These are phyloP conservation scores for Abscondita cerata DNA, from an alignment of 2,888 invertebrate genomes.

Conservation along the genomic window DNA sequence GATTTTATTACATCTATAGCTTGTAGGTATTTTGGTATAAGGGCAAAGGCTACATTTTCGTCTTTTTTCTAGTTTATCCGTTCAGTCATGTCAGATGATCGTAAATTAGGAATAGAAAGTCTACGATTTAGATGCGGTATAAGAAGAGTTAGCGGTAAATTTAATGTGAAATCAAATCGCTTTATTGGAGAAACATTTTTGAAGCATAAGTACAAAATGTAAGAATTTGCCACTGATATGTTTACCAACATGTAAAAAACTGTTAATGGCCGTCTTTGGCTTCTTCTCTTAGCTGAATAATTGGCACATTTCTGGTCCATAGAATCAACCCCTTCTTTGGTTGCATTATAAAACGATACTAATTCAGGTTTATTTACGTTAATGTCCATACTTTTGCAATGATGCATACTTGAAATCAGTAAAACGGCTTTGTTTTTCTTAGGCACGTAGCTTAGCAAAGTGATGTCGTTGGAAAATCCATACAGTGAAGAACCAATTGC, in stretches of 20 bases:
- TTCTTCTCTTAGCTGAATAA: neutral
- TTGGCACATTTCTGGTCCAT: neutral
- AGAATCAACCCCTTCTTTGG: too few relatives aligned
- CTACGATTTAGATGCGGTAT: neutral
- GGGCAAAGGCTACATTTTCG: neutral
- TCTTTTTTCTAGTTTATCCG: neutral
- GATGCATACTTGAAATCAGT: neutral
- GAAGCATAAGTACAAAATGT: neutral
- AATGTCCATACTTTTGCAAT: neutral
- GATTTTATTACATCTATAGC: too few relatives aligned
- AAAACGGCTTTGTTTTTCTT: neutral
- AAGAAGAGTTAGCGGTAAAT: too few relatives aligned
- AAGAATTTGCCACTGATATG: neutral
- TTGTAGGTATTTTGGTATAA: neutral
- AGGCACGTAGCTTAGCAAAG: too few relatives aligned
- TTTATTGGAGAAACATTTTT: neutral
- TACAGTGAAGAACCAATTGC: constrained; percentile 32
- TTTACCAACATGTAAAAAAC: neutral
- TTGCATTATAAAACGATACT: neutral
- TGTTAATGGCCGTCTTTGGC: neutral
- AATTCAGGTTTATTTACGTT: neutral
- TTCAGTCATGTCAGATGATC: neutral
- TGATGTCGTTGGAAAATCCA: neutral
- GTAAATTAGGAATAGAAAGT: neutral
- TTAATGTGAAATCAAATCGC: too few relatives aligned